A percentile compares a stretch with the other conserved stretches of the same genome.
phyloP scores from a whole-genome alignment of 2,113 vertebrate species.

The Mastomys natalensis region DNA sequence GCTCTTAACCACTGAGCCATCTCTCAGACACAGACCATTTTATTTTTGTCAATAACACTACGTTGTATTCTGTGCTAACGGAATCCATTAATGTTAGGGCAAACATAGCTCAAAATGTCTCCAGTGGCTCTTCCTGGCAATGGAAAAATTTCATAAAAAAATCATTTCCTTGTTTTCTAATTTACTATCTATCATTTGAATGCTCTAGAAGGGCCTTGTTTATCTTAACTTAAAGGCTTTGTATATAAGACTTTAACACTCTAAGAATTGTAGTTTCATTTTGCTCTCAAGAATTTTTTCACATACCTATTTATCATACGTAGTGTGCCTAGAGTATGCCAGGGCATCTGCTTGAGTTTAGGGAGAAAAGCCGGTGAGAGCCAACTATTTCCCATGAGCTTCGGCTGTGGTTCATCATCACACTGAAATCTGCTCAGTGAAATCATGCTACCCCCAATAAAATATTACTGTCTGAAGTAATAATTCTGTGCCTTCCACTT shows the following conservation, averaged over 20 bases:
- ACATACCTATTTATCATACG: not conserved
- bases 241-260: not conserved
- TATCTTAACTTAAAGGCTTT: not conserved
- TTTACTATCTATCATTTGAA: constrained; percentile 26
- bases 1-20: not conserved
- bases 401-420: not conserved
- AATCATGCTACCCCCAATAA: not conserved
- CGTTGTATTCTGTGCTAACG: constrained; percentile 26
- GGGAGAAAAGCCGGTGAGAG: not conserved
- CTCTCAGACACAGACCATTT: not conserved
- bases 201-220: not conserved
- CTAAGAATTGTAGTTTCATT: not conserved
- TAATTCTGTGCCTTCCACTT: not conserved
- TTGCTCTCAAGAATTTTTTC: not conserved
- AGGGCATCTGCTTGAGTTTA: not conserved
- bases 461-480: not conserved
- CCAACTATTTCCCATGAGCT: not conserved
- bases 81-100: constrained; percentile 13
- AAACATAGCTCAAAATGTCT: constrained; percentile 7
- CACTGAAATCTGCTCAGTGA: not conserved
- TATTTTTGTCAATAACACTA: constrained; percentile 53
- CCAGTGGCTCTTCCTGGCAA: not conserved
- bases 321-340: not conserved
- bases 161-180: constrained; percentile 16
- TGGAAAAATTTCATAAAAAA: not conserved